These are phyloP conservation scores for Aphaenogaster rudis DNA, from an alignment of 1,140 invertebrate species.

Conservation along the genomic window DNA sequence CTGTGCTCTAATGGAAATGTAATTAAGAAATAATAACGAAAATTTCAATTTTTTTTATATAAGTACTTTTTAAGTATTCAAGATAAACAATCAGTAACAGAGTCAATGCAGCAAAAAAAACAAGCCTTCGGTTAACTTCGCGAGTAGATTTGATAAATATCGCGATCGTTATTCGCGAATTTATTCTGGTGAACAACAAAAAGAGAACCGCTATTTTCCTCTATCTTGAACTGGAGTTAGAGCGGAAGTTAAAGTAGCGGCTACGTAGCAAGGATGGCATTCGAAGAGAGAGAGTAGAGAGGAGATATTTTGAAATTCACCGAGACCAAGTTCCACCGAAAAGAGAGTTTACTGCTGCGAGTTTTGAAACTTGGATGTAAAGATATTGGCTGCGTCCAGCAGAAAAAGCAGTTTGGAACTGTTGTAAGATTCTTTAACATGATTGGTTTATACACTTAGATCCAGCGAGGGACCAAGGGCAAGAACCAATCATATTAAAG, in stretches of 20 bases:
- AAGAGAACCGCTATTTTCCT: background rate
- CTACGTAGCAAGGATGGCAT: background rate
- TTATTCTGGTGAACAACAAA: background rate
- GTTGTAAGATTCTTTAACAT: too few relatives aligned
- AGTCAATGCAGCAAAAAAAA: too few relatives aligned
- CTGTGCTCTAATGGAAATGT: too few relatives aligned
- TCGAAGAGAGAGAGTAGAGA: background rate
- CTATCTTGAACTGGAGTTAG: too few relatives aligned
- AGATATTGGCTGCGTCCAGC: background rate
- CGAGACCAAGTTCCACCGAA: background rate
- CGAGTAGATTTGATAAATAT: background rate
- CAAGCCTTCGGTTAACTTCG: background rate
- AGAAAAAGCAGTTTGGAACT: too few relatives aligned
- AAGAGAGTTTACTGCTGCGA: background rate
- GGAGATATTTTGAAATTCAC: background rate
- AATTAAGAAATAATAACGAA: too few relatives aligned
- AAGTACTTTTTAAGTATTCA: too few relatives aligned
- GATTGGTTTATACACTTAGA: too few relatives aligned
- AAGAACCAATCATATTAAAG: too few relatives aligned
- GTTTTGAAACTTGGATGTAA: background rate
- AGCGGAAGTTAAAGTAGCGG: background rate
- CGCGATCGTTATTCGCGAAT: background rate
- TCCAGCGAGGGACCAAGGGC: too few relatives aligned
- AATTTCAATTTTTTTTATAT: too few relatives aligned
- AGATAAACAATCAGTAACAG: too few relatives aligned